Conservation (phyloP, 2,888 invertebrate species). For the Blastobasis adustella region DNA sequence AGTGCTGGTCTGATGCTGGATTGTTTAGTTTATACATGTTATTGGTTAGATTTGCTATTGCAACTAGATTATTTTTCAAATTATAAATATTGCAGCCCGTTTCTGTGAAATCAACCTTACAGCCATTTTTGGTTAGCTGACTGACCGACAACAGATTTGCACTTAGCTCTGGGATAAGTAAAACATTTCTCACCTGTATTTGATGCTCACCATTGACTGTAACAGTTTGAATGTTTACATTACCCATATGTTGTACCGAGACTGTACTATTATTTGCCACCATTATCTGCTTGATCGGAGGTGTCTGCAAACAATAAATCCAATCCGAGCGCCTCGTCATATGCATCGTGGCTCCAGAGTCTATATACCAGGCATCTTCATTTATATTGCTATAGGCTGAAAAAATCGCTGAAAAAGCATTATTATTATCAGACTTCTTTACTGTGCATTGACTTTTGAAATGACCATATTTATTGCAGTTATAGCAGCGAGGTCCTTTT, state of each 20-base stretch:
- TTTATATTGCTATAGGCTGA: slow-evolving; percentile 1
- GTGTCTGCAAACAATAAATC: slow-evolving; percentile 11
- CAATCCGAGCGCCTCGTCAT: slow-evolving; percentile 13
- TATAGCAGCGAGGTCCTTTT: slow-evolving; percentile 7
- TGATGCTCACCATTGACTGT: neutral
- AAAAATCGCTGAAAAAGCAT: slow-evolving; percentile 12
- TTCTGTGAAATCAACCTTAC: slow-evolving; percentile 12
- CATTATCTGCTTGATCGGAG: slow-evolving; percentile 12
- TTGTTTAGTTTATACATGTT: slow-evolving; percentile 14
- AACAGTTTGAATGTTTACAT: slow-evolving; percentile 8
- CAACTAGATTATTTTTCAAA: slow-evolving; percentile 4
- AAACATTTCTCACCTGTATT: slow-evolving; percentile 15
- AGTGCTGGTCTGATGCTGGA: too few species aligned
- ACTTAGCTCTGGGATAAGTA: slow-evolving; percentile 15
- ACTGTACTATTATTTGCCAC: slow-evolving; percentile 14
- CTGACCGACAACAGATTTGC: slow-evolving; percentile 19
- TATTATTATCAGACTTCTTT: neutral
- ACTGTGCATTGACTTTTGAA: slow-evolving; percentile 8
- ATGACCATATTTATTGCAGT: slow-evolving; percentile 13
- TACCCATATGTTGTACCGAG: slow-evolving; percentile 12
- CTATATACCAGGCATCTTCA: slow-evolving; percentile 11
- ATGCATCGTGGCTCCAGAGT: slow-evolving; percentile 20
- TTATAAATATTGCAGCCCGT: slow-evolving; percentile 13
- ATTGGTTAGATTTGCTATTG: slow-evolving; percentile 11
- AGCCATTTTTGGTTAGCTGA: slow-evolving; percentile 15